Evolutionary conservation across 1,140 invertebrate genomes (phyloP).

Genomic region (Cydia fagiglandana): DNA sequence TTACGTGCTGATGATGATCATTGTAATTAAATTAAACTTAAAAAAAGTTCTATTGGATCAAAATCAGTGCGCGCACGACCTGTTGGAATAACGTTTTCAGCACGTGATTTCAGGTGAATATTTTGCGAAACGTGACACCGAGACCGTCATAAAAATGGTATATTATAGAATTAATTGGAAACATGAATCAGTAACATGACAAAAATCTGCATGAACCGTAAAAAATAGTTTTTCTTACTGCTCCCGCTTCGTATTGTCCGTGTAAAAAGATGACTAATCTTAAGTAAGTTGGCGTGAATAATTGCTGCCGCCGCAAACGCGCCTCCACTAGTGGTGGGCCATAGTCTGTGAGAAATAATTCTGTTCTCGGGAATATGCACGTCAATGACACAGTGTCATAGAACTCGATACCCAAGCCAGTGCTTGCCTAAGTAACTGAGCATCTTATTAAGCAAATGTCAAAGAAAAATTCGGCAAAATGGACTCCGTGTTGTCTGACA

Average conservation of each 20-base stretch:
- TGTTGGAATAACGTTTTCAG: too few species aligned
- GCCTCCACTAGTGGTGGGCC: slow-evolving; percentile 34
- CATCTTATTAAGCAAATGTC: too few species aligned
- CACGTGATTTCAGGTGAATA: too few species aligned
- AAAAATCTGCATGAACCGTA: not conserved
- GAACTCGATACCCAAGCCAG: too few species aligned
- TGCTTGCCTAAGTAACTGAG: too few species aligned
- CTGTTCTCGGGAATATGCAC: not conserved
- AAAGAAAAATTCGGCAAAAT: too few species aligned
- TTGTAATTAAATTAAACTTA: too few species aligned
- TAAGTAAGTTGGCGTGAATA: slow-evolving; percentile 62
- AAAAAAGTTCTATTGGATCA: too few species aligned
- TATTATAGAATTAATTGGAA: not conserved
- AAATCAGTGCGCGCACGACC: too few species aligned
- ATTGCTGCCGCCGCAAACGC: slow-evolving; percentile 51
- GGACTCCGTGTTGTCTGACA: too few species aligned
- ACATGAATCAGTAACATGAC: not conserved
- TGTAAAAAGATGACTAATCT: slow-evolving; percentile 35
- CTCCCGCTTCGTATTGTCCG: not conserved
- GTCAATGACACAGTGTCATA: not conserved
- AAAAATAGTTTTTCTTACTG: not conserved
- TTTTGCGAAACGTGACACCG: not conserved
- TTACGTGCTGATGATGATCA: too few species aligned
- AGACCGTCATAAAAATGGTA: not conserved
- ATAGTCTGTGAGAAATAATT: not conserved